A percentile compares a stretch with the other conserved stretches of the same genome.
Conservation (phyloP, 2,888 invertebrate genomes). For the Polydrusus cervinus region DNA sequence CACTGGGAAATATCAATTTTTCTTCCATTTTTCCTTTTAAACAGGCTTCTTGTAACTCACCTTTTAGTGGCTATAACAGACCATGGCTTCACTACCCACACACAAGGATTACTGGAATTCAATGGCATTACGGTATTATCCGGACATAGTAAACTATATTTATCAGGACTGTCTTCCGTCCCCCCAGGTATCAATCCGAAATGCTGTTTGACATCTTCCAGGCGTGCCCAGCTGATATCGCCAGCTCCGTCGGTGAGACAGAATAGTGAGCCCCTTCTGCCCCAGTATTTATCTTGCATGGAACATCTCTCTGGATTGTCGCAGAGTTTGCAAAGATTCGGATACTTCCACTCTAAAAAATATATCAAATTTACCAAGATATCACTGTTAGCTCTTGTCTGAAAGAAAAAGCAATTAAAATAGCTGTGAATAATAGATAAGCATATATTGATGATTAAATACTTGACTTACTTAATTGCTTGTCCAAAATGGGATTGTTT, state of each 20-base stretch:
- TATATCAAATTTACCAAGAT: too few species aligned
- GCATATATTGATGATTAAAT: not conserved
- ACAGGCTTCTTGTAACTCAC: constrained; percentile 65
- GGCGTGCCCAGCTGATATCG: constrained; percentile 87
- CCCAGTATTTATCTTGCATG: constrained; percentile 85
- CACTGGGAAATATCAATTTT: too few species aligned
- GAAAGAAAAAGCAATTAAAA: too few species aligned
- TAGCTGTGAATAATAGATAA: too few species aligned
- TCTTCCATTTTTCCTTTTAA: too few species aligned
- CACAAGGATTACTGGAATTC: constrained; percentile 76
- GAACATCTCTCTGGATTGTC: constrained; percentile 77
- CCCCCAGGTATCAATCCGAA: constrained; percentile 75
- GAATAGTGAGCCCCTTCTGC: constrained; percentile 84
- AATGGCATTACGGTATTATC: constrained; percentile 81
- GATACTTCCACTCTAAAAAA: constrained; percentile 76
- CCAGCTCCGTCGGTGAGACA: constrained; percentile 87
- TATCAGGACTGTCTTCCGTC: constrained; percentile 70
- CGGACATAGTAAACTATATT: constrained; percentile 82
- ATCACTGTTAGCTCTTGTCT: too few species aligned
- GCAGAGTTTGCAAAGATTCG: constrained; percentile 83
- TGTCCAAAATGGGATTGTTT: constrained; percentile 77
- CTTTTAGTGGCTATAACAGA: constrained; percentile 81
- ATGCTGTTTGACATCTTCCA: constrained; percentile 79
- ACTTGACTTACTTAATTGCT: constrained; percentile 75
- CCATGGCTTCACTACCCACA: constrained; percentile 88